Evolutionary conservation across 2,797 vertebrate genomes (phyloP).

Genomic region (Propithecus perrieri): DNA sequence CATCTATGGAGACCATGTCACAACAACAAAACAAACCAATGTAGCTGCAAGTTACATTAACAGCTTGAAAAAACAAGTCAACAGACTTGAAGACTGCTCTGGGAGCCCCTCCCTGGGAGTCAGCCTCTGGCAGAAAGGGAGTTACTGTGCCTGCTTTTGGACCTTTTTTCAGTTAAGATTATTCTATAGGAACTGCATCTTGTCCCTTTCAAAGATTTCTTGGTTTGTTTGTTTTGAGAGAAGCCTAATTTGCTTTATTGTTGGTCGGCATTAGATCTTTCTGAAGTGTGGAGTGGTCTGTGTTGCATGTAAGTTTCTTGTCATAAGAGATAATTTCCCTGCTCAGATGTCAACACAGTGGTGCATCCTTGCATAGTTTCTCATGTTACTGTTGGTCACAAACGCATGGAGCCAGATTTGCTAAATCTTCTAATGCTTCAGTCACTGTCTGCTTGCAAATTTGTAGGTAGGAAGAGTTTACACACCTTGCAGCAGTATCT

Average conservation of each 20-base stretch:
- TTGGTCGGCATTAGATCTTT: neutral
- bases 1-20: slow-evolving; percentile 88
- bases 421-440: neutral
- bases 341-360: neutral
- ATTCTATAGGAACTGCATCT: slow-evolving; percentile 43
- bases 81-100: slow-evolving; percentile 83
- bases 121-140: slow-evolving; percentile 65
- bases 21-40: slow-evolving; percentile 87
- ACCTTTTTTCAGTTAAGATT: slow-evolving; percentile 36
- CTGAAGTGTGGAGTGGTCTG: neutral
- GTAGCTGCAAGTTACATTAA: slow-evolving; percentile 85
- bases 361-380: neutral
- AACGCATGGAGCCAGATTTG: slow-evolving; percentile 10
- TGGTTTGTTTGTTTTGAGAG: neutral
- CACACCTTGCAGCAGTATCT: neutral
- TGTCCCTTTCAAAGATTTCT: slow-evolving; percentile 26
- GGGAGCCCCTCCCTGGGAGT: slow-evolving; percentile 74
- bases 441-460: neutral
- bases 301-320: neutral
- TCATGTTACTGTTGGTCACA: neutral
- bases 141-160: slow-evolving; percentile 57
- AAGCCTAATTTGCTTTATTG: neutral
- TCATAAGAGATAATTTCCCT: slow-evolving; percentile 3
- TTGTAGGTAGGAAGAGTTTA: slow-evolving; percentile 8
- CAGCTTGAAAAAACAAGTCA: slow-evolving; percentile 84